phyloP scores from a whole-genome alignment of 1,140 invertebrate genomes.

The Drosophila obscura region DNA sequence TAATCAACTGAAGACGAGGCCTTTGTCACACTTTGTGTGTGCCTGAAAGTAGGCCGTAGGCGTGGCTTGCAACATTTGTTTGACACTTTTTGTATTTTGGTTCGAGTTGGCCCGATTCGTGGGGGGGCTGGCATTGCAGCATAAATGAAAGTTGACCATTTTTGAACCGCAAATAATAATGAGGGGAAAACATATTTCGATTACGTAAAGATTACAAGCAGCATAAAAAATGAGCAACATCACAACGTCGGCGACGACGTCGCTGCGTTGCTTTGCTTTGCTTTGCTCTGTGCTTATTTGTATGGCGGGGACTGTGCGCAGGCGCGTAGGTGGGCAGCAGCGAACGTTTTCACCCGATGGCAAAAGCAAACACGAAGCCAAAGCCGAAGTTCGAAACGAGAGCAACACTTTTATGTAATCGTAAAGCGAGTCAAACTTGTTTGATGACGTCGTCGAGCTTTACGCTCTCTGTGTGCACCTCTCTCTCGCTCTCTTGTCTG shows the following conservation, averaged over 20 bases:
- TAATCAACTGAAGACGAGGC: slow-evolving; percentile 30
- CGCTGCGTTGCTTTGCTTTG: not conserved
- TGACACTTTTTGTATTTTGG: slow-evolving; percentile 40
- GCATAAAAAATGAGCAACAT: slow-evolving; percentile 38
- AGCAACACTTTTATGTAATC: slow-evolving; percentile 79
- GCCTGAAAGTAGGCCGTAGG: slow-evolving; percentile 32
- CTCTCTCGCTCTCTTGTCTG: slow-evolving; percentile 26
- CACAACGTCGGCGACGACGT: slow-evolving; percentile 19
- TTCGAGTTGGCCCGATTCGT: not conserved
- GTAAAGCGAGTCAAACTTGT: slow-evolving; percentile 59
- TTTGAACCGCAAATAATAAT: slow-evolving; percentile 59
- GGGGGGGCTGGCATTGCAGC: slow-evolving; percentile 55
- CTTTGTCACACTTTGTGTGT: slow-evolving; percentile 37
- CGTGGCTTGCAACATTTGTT: slow-evolving; percentile 40
- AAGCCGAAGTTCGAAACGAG: slow-evolving; percentile 59
- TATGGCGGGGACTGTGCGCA: slow-evolving; percentile 40
- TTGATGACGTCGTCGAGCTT: slow-evolving; percentile 63
- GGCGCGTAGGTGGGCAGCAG: slow-evolving; percentile 41
- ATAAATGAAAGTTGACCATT: slow-evolving; percentile 72
- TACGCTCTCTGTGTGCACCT: slow-evolving; percentile 26
- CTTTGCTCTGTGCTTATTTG: slow-evolving; percentile 37
- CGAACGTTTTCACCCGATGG: slow-evolving; percentile 53
- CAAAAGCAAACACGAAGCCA: slow-evolving; percentile 21
- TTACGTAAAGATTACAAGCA: slow-evolving; percentile 58
- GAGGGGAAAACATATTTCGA: slow-evolving; percentile 68